Evolutionary conservation across 2,888 invertebrate species (phyloP).

Genomic region (Philhelius pedissequus): DNA sequence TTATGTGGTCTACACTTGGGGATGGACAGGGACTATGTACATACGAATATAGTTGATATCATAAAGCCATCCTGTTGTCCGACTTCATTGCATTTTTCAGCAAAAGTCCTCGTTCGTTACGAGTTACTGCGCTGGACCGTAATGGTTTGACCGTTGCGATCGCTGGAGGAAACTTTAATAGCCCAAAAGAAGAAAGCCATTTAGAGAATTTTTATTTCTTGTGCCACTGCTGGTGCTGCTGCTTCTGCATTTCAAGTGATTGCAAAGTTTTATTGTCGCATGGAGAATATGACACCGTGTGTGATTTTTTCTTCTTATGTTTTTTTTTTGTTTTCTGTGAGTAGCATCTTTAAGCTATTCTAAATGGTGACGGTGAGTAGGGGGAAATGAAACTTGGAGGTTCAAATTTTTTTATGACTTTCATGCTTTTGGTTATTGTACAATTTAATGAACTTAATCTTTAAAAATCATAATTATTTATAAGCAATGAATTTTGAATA

Average conservation of each 20-base stretch:
- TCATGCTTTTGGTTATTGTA: neutral
- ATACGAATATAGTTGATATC: slow-evolving; percentile 23
- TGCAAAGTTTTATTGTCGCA: slow-evolving; percentile 52
- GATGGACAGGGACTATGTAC: slow-evolving; percentile 35
- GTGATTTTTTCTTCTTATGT: neutral
- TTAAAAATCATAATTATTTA: slow-evolving; percentile 36
- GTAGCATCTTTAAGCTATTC: slow-evolving; percentile 3
- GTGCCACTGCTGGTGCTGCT: slow-evolving; percentile 56
- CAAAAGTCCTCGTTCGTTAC: slow-evolving; percentile 19
- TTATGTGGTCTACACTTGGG: slow-evolving; percentile 47
- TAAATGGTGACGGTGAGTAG: neutral
- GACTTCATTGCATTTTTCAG: slow-evolving; percentile 28
- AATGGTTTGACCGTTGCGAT: slow-evolving; percentile 3
- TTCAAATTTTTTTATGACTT: neutral
- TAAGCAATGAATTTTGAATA: slow-evolving; percentile 36
- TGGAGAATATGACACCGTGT: slow-evolving; percentile 20
- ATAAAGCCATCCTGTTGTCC: slow-evolving; percentile 55
- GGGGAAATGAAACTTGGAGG: neutral
- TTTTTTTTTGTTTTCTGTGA: neutral
- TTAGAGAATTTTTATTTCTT: slow-evolving; percentile 74
- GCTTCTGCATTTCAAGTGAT: slow-evolving; percentile 76
- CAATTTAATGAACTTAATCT: slow-evolving; percentile 27
- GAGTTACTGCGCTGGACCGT: neutral
- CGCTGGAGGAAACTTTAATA: slow-evolving; percentile 32
- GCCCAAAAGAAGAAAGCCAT: slow-evolving; percentile 56